Conservation (phyloP, 2,113 vertebrate genomes). For the Oreochromis spilurus region DNA sequence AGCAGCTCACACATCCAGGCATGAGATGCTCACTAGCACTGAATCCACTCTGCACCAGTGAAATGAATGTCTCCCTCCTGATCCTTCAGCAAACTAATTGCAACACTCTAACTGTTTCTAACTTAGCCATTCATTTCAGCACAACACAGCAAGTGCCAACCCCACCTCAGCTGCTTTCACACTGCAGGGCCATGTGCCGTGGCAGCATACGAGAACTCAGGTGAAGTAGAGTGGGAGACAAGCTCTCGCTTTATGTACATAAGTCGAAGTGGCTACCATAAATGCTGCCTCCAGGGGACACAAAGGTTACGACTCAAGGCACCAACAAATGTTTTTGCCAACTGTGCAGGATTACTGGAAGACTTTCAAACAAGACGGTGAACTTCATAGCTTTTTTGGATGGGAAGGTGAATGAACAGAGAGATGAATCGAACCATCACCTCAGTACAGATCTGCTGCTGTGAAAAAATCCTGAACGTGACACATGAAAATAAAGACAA, state of each 20-base stretch:
- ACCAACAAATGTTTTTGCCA: neutral
- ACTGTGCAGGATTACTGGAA: slow-evolving; percentile 23
- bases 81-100: slow-evolving; percentile 42
- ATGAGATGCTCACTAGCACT: slow-evolving; percentile 17
- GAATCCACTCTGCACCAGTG: slow-evolving; percentile 52
- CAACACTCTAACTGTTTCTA: slow-evolving; percentile 30
- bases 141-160: slow-evolving; percentile 49
- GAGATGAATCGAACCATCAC: slow-evolving; percentile 31
- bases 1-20: slow-evolving; percentile 9
- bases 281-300: slow-evolving; percentile 34
- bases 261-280: slow-evolving; percentile 32
- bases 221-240: slow-evolving; percentile 53
- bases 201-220: slow-evolving; percentile 54
- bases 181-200: slow-evolving; percentile 10
- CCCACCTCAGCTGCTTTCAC: slow-evolving; percentile 35
- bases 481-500: slow-evolving; percentile 12
- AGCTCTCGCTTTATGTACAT: slow-evolving; percentile 36
- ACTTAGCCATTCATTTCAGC: slow-evolving; percentile 58
- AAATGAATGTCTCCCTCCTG: slow-evolving; percentile 61
- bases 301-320: neutral
- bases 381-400: slow-evolving; percentile 29
- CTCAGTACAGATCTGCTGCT: slow-evolving; percentile 25
- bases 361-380: slow-evolving; percentile 30
- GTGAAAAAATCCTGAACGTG: neutral
- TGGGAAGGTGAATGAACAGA: slow-evolving; percentile 29